A percentile compares a stretch with the other conserved stretches of the same genome.
phyloP scores from a whole-genome alignment of 2,113 vertebrate species.

The Oryzias celebensis region DNA sequence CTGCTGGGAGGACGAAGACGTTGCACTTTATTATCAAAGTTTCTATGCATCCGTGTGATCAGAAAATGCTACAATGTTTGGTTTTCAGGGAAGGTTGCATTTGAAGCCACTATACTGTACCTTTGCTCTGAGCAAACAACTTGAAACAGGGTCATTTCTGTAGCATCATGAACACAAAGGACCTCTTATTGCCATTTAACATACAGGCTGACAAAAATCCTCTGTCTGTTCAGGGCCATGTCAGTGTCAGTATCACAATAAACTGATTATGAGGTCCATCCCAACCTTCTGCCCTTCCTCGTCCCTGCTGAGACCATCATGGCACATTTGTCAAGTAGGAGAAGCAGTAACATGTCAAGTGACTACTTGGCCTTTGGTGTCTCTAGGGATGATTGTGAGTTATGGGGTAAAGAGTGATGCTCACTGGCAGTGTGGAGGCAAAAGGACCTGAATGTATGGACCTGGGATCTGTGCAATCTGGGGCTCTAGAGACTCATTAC shows the following conservation, averaged over 20 bases:
- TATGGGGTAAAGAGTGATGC: conserved; percentile 61
- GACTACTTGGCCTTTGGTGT: conserved; percentile 59
- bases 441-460: conserved; percentile 3
- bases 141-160: conserved; percentile 24
- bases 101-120: conserved; percentile 19
- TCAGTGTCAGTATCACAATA: conserved; percentile 64
- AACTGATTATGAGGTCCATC: conserved; percentile 61
- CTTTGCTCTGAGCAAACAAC: conserved; percentile 12
- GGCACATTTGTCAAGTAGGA: conserved; percentile 62
- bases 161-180: conserved; percentile 48
- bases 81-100: conserved; percentile 46
- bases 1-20: conserved; percentile 36
- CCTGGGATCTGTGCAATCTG: conserved; percentile 10
- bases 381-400: conserved; percentile 60
- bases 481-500: conserved; percentile 11
- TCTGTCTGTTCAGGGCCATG: conserved; percentile 38
- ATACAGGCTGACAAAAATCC: conserved; percentile 51
- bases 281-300: conserved; percentile 42
- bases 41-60: conserved; percentile 18
- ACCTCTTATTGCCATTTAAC: conserved; percentile 60
- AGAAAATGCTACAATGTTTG: conserved; percentile 52
- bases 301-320: conserved; percentile 44
- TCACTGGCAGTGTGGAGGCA: conserved; percentile 28
- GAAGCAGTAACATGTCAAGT: conserved; percentile 54
- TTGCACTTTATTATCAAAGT: conserved; percentile 18